Conservation (phyloP, 1,140 invertebrate genomes). For the Apis laboriosa region DNA sequence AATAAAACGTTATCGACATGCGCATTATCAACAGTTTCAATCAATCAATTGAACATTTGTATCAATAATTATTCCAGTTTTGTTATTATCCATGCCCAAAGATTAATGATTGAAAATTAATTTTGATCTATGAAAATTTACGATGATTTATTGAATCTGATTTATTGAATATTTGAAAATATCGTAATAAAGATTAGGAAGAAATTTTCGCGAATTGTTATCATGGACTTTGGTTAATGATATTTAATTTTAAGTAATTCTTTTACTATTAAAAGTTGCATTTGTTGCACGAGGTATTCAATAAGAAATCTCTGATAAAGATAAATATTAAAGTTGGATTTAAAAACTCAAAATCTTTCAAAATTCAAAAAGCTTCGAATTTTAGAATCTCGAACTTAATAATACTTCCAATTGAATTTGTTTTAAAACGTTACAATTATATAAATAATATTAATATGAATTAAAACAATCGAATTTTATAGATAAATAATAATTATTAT, state of each 20-base stretch:
- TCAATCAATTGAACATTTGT: constrained; percentile 44
- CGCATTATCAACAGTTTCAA: constrained; percentile 30
- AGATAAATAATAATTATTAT: too few species aligned
- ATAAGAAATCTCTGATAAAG: not conserved
- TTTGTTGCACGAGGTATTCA: not conserved
- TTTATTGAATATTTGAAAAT: not conserved
- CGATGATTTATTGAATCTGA: not conserved
- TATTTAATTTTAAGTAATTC: not conserved
- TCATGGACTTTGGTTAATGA: not conserved
- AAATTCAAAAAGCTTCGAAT: too few species aligned
- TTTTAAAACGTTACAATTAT: too few species aligned
- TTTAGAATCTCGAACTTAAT: too few species aligned
- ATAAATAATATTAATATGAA: too few species aligned
- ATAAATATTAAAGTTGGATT: not conserved
- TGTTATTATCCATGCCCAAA: constrained; percentile 19
- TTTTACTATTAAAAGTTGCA: not conserved
- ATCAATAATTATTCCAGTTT: constrained; percentile 40
- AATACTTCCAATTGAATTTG: too few species aligned
- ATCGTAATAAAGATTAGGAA: not conserved
- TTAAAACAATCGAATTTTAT: too few species aligned
- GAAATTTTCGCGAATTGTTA: too few species aligned
- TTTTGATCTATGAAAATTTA: too few species aligned
- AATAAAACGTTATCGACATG: not conserved
- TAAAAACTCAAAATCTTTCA: too few species aligned
- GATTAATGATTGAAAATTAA: constrained; percentile 39